Base-by-base conservation (phyloP, 1,140 invertebrate genomes). In the Thaumetopoea pityocampa region DNA sequence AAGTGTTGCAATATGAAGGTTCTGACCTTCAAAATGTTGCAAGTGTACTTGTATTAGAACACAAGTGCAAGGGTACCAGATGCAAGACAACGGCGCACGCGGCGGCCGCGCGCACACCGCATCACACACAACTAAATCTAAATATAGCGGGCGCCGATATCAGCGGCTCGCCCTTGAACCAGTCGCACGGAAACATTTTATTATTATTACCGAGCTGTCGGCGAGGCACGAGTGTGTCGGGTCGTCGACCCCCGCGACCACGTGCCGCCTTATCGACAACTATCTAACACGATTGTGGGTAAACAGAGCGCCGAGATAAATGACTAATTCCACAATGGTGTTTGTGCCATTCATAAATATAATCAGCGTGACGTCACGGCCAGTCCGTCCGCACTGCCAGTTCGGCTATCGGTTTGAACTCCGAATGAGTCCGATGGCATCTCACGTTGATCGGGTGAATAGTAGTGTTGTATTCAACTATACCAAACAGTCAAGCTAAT, bases 101-200 rank as follows among this genome's bases (percentile, higher is more conserved):
- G 48, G 19, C 50, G 54, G 67, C 61, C 49, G 58, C 64, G 67
- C 55, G 65, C 53, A 69, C 61, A 69, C 64, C 56, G 71, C 71
- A 71, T 76, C 62, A 71, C 71, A 66, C 51, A 79, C 67, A 69
- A 67, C 74, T 79, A 83, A 84, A 84, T 84, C 80, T 84, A 84
- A 84, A 84, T 84, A 84, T 84, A 84, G 79, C 79, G 61, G 62
- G 69, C 77, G 71, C 74, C 79, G 79, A 84, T 84, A 84, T 84
- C 79, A 83, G 77, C 74, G 79, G 74, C 66, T 84, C 77, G 77
- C 79, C 79, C 79, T 84, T 84, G 79, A 84, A 84, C 79, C 79
- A 84, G 77, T 84, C 79, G 79, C 79, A 83, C 77, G 79, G 79
- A 84, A 84, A 84, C 77, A 84, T 84, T 84, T 84, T 84, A 83